A percentile compares a stretch with the other conserved stretches of the same genome.
These are phyloP conservation scores for Apamea epomidion DNA, from an alignment of 2,888 invertebrate genomes.

Conservation along the genomic window DNA sequence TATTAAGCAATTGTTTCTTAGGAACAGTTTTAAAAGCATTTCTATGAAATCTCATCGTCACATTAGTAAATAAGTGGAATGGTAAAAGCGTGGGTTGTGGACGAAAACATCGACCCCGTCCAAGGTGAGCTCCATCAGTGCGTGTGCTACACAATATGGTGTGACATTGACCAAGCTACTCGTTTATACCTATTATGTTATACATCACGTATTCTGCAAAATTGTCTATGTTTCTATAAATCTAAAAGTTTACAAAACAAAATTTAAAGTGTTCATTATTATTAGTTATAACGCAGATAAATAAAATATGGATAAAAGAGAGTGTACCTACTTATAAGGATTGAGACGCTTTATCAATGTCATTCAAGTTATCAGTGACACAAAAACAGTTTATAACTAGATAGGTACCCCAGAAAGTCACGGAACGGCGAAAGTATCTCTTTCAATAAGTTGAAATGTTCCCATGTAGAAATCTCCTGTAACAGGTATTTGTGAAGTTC, in stretches of 20 bases:
- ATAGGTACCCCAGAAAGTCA: background rate
- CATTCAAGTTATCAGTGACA: slow-evolving; percentile 24
- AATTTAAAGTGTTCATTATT: background rate
- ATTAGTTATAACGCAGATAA: background rate
- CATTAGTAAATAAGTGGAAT: slow-evolving; percentile 37
- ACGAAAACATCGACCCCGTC: slow-evolving; percentile 82
- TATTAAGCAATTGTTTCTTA: slow-evolving; percentile 9
- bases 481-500: slow-evolving; percentile 24
- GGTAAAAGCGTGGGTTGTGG: slow-evolving; percentile 71
- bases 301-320: slow-evolving; percentile 20
- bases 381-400: background rate
- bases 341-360: slow-evolving; percentile 27
- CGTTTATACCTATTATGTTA: slow-evolving; percentile 41
- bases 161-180: slow-evolving; percentile 69
- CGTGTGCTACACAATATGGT: slow-evolving; percentile 65
- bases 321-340: slow-evolving; percentile 5
- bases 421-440: slow-evolving; percentile 13
- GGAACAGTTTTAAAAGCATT: slow-evolving; percentile 25
- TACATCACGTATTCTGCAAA: slow-evolving; percentile 16
- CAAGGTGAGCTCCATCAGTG: slow-evolving; percentile 81
- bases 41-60: slow-evolving; percentile 31
- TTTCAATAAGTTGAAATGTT: slow-evolving; percentile 12
- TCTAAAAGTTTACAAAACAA: background rate
- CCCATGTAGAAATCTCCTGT: slow-evolving; percentile 25
- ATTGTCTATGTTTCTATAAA: background rate